Conservation (phyloP, 2,113 vertebrate species). For the Zeus faber region DNA sequence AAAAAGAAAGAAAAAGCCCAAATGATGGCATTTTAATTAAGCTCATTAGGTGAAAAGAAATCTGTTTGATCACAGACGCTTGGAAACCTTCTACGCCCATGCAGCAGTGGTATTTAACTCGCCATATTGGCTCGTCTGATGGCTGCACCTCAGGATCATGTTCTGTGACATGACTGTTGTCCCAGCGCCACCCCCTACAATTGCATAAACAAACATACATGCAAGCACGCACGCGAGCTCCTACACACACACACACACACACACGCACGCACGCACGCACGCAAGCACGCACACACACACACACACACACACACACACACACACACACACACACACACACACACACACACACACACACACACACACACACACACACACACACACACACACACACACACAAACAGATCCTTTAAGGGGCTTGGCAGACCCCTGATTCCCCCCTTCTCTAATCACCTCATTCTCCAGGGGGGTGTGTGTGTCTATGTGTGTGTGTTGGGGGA, state of each 20-base stretch:
- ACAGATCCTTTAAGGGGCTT: constrained; percentile 62
- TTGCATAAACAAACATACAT: too few species aligned
- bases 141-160: constrained; percentile 72
- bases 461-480: constrained; percentile 50
- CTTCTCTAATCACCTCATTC: constrained; percentile 73
- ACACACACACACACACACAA: constrained; percentile 28
- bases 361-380: neutral
- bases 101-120: constrained; percentile 68
- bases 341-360: constrained; percentile 11
- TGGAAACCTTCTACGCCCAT: constrained; percentile 59
- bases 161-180: constrained; percentile 74
- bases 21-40: constrained; percentile 40
- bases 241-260: constrained; percentile 1
- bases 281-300: neutral
- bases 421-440: constrained; percentile 63
- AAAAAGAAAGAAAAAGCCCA: too few species aligned
- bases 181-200: constrained; percentile 58
- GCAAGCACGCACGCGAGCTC: neutral
- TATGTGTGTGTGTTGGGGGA: too few species aligned
- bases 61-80: constrained; percentile 69
- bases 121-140: constrained; percentile 75
- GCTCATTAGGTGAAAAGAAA: constrained; percentile 69
- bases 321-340: constrained; percentile 1
- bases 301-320: neutral
- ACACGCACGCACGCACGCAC: neutral